Conservation (phyloP, 1,140 invertebrate genomes). For the Drosophila biarmipes region DNA sequence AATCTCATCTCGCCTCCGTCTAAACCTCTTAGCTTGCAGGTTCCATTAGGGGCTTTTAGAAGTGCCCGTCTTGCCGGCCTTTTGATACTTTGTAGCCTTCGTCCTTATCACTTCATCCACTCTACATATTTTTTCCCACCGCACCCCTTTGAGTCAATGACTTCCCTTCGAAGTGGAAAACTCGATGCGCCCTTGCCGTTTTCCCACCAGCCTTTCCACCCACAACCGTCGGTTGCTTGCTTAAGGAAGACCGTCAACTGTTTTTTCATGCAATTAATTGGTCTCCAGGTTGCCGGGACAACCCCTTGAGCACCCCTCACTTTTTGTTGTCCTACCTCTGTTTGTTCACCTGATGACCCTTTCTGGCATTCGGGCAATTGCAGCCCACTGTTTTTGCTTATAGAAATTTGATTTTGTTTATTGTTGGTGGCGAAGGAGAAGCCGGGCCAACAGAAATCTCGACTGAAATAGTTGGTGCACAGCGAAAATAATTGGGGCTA, state of each 20-base stretch:
- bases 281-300: constrained; percentile 44
- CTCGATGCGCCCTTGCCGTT: background rate
- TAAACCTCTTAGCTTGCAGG: constrained; percentile 18
- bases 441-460: constrained; percentile 11
- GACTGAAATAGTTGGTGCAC: constrained; percentile 36
- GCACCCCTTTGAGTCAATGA: constrained; percentile 7
- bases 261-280: constrained; percentile 57
- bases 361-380: constrained; percentile 43
- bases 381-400: constrained; percentile 57
- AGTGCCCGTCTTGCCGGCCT: background rate
- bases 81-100: constrained; percentile 24
- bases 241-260: constrained; percentile 42
- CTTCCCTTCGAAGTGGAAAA: constrained; percentile 27
- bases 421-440: constrained; percentile 36
- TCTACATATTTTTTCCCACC: background rate
- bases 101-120: constrained; percentile 35
- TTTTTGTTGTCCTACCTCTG: constrained; percentile 42
- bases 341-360: constrained; percentile 71
- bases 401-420: constrained; percentile 79
- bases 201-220: background rate
- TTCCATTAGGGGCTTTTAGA: constrained; percentile 36
- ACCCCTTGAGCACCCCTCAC: constrained; percentile 18
- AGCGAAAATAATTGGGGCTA: background rate
- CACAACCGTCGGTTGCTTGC: constrained; percentile 22
- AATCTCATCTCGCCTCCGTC: background rate